These are phyloP conservation scores for Ctenochaetus hawaiiensis DNA, from an alignment of 2,797 vertebrate genomes.

Conservation along the genomic window DNA sequence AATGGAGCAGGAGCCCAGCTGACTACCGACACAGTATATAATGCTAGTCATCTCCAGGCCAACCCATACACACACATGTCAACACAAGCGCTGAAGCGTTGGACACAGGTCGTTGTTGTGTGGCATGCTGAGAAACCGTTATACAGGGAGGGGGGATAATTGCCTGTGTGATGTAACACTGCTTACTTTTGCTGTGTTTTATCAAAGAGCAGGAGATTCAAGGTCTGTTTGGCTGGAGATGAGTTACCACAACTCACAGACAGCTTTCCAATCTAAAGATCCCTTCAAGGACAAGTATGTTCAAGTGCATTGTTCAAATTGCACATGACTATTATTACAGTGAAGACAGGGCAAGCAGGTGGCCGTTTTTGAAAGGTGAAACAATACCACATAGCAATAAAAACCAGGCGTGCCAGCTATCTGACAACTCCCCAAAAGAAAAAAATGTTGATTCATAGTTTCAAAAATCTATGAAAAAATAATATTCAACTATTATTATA, in stretches of 20 bases:
- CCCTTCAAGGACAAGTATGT: conserved; percentile 33
- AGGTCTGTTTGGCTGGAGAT: conserved; percentile 22
- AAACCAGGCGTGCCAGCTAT: background rate
- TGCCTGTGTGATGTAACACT: conserved; percentile 10
- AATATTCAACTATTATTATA: background rate
- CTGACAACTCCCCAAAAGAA: background rate
- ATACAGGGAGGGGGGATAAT: conserved; percentile 24
- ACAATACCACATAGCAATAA: background rate
- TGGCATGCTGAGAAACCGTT: conserved; percentile 36
- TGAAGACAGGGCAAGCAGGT: conserved; percentile 3
- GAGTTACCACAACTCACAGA: conserved; percentile 23
- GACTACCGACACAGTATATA: conserved; percentile 80
- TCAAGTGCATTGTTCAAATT: conserved; percentile 10
- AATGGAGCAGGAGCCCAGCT: conserved; percentile 86
- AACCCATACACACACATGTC: conserved; percentile 69
- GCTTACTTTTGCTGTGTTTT: conserved; percentile 24
- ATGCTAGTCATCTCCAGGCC: conserved; percentile 81
- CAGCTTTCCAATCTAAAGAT: conserved; percentile 12
- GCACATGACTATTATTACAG: conserved; percentile 5
- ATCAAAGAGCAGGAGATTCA: conserved; percentile 18
- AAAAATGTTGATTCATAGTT: background rate
- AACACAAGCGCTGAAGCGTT: conserved; percentile 64
- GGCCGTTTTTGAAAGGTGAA: conserved; percentile 13
- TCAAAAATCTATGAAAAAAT: background rate
- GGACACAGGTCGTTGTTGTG: conserved; percentile 63